Evolutionary conservation across 2,797 vertebrate genomes (phyloP).

Genomic region (Silurus aristotelis): DNA sequence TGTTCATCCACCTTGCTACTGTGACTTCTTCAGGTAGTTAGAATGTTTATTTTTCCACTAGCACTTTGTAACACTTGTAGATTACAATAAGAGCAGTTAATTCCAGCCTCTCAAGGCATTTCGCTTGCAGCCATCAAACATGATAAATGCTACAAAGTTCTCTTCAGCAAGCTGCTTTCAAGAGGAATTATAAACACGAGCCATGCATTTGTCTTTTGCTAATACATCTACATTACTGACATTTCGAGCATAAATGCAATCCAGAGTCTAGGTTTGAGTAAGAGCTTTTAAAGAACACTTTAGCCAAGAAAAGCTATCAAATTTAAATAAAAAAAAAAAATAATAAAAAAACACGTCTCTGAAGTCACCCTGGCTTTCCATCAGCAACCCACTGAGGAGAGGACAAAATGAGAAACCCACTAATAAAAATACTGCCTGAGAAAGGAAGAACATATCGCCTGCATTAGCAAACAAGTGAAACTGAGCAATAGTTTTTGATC

Average conservation of each 20-base stretch:
- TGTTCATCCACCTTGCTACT: background rate
- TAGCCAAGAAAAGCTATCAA: constrained; percentile 37
- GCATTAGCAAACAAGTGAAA: constrained; percentile 53
- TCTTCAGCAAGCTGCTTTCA: background rate
- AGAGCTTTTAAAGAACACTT: background rate
- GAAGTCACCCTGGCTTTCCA: constrained; percentile 46
- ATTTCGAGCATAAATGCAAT: constrained; percentile 5
- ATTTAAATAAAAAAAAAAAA: background rate
- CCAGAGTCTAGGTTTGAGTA: background rate
- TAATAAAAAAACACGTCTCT: constrained; percentile 26
- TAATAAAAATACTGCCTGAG: constrained; percentile 45
- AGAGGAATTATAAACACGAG: background rate
- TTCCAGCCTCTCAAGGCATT: background rate
- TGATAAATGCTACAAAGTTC: background rate
- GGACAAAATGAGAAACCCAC: constrained; percentile 44
- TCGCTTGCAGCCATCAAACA: background rate
- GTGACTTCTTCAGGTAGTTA: background rate
- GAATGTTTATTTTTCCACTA: background rate
- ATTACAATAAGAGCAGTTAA: background rate
- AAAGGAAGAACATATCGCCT: constrained; percentile 43
- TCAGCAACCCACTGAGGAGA: constrained; percentile 53
- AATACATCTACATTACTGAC: background rate
- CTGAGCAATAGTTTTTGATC: constrained; percentile 46
- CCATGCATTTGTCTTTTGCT: background rate
- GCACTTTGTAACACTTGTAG: background rate